These are phyloP conservation scores for Venturia canescens DNA, from an alignment of 1,140 invertebrate species.

Conservation along the genomic window DNA sequence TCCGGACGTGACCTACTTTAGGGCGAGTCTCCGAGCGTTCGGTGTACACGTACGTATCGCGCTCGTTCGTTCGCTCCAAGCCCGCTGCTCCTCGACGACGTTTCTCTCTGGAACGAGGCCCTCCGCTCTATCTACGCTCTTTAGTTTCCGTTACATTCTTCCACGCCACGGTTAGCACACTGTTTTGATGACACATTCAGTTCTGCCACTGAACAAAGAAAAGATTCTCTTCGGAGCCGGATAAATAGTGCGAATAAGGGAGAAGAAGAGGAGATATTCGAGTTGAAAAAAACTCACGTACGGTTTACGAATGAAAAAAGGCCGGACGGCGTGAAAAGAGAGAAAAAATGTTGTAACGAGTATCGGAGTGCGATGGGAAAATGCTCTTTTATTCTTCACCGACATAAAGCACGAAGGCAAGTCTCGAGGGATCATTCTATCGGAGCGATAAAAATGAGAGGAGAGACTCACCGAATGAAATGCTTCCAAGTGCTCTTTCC, in stretches of 20 bases:
- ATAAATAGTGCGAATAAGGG: background rate
- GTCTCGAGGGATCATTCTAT: too few species aligned
- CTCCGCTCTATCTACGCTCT: background rate
- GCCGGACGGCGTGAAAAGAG: background rate
- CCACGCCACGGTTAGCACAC: background rate
- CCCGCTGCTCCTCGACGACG: background rate
- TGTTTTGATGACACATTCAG: background rate
- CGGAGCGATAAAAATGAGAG: too few species aligned
- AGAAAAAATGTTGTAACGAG: background rate
- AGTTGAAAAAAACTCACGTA: background rate
- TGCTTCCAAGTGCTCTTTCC: too few species aligned
- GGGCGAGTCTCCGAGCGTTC: background rate
- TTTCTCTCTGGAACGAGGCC: background rate
- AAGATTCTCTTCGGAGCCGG: background rate
- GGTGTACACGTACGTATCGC: background rate
- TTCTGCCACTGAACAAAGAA: background rate
- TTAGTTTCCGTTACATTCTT: background rate
- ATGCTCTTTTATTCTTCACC: background rate
- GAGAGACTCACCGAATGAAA: too few species aligned
- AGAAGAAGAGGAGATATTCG: background rate
- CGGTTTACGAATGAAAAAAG: background rate
- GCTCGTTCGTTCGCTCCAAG: background rate
- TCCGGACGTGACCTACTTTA: slow-evolving; percentile 3
- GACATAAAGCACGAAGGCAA: background rate
- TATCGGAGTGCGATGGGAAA: background rate